Conservation (phyloP, 2,888 invertebrate genomes). For the Stomorhina lunata region DNA sequence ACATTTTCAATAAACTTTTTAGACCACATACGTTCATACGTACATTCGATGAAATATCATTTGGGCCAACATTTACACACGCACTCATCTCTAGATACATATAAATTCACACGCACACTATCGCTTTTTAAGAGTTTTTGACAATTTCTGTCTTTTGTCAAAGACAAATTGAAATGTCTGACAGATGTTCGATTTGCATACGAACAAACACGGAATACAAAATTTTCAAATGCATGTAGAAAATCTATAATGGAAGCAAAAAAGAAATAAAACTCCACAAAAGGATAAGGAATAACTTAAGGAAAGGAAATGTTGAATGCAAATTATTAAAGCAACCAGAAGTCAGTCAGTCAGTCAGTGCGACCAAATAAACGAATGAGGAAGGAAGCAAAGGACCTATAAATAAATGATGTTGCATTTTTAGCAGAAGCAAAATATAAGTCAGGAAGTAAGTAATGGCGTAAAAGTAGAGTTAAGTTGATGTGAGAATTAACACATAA, state of each 20-base stretch:
- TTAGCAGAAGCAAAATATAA: no score
- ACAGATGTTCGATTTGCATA: conserved; percentile 64
- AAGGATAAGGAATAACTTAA: conserved; percentile 11
- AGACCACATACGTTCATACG: conserved; percentile 26
- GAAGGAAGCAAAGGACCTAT: no score
- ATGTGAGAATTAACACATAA: no score
- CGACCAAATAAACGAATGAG: not conserved
- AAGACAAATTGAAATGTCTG: conserved; percentile 64
- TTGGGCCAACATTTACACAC: not conserved
- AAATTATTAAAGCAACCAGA: not conserved
- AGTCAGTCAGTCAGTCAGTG: not conserved
- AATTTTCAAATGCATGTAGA: conserved; percentile 40
- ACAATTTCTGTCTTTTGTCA: conserved; percentile 56
- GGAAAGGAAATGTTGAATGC: not conserved
- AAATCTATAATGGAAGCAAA: conserved; percentile 8
- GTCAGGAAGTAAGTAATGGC: no score
- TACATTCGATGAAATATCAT: conserved; percentile 11
- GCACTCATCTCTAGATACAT: not conserved
- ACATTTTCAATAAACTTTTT: conserved; percentile 38
- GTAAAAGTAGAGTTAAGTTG: no score
- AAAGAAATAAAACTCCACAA: not conserved
- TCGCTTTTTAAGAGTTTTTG: conserved; percentile 54
- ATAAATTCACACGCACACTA: not conserved
- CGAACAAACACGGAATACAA: conserved; percentile 42
- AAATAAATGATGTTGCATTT: no score